Evolutionary conservation across 1,140 invertebrate genomes (phyloP).

Genomic region (Dufourea novaeangliae): DNA sequence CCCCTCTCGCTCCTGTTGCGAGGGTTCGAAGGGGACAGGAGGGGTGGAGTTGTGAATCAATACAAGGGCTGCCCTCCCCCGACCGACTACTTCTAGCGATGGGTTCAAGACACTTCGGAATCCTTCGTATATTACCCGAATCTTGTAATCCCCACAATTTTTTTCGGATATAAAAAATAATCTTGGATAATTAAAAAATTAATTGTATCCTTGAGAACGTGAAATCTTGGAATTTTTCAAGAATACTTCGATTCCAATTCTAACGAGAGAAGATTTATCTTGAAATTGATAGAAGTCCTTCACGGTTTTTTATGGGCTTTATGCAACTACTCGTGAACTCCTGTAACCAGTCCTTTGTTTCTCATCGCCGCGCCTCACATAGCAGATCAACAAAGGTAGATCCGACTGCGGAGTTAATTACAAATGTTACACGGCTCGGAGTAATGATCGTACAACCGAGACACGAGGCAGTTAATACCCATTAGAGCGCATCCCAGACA

Average conservation of each 20-base stretch:
- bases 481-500: conserved; percentile 5
- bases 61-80: conserved; percentile 73
- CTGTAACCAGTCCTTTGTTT: no score
- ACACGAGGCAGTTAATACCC: neutral
- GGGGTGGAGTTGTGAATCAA: conserved; percentile 74
- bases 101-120: conserved; percentile 29
- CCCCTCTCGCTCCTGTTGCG: neutral
- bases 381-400: no score
- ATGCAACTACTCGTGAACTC: no score
- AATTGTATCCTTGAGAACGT: no score
- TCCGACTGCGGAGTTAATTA: neutral
- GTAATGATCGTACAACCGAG: conserved; percentile 6
- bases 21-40: conserved; percentile 51
- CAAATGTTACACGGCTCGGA: neutral
- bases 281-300: no score
- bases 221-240: no score
- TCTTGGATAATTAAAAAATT: no score
- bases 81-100: conserved; percentile 19
- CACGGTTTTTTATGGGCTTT: no score
- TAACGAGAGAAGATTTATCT: no score
- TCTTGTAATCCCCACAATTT: neutral
- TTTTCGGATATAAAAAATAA: neutral
- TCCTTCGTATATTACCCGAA: neutral
- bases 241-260: no score
- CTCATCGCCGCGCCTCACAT: no score